Conservation (phyloP, 2,888 invertebrate species). For the Idaea straminata region DNA sequence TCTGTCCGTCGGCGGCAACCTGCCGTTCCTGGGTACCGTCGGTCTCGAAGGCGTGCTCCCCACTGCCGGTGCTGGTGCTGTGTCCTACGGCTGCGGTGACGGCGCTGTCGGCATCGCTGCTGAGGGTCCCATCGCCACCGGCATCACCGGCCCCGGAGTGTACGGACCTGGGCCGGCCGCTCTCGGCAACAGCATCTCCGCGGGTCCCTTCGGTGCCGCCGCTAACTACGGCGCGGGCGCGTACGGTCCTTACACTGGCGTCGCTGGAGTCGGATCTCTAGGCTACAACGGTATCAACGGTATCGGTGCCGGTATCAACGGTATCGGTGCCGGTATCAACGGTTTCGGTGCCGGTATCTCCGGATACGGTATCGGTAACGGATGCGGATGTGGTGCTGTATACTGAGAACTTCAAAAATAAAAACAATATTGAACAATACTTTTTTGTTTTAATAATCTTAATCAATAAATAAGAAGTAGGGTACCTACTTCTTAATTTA, state of each 20-base stretch:
- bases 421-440: neutral
- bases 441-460: neutral
- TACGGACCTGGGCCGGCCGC: conserved; percentile 1
- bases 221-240: neutral
- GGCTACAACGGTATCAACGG: neutral
- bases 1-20: conserved; percentile 35
- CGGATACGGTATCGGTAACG: neutral
- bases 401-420: neutral
- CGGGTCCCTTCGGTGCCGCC: neutral
- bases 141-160: neutral
- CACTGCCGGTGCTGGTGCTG: conserved; percentile 38
- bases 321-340: conserved; percentile 2
- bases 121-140: conserved; percentile 19
- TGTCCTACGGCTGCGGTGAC: conserved; percentile 42
- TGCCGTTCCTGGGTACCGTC: conserved; percentile 41
- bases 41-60: conserved; percentile 42
- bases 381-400: neutral
- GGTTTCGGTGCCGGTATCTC: conserved; percentile 8
- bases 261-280: neutral
- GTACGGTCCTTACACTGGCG: neutral
- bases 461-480: too few species aligned
- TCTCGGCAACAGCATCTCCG: conserved; percentile 2
- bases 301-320: neutral
- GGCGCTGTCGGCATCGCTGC: conserved; percentile 29
- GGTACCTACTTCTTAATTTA: too few species aligned